Evolutionary conservation across 2,797 vertebrate genomes (phyloP).

Genomic region (Poecilia gillii): DNA sequence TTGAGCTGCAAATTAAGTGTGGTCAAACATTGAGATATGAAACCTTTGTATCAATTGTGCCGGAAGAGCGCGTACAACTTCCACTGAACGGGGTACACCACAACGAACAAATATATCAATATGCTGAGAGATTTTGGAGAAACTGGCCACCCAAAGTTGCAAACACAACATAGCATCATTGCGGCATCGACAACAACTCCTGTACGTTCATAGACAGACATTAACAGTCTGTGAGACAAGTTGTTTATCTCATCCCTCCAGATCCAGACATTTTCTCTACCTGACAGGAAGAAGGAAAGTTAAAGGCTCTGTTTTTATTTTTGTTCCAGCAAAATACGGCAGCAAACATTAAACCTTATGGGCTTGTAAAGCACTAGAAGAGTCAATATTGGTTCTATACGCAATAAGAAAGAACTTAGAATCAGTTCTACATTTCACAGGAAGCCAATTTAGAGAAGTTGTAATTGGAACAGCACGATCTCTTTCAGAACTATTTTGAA

Average conservation of each 20-base stretch:
- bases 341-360: background rate
- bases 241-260: background rate
- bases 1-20: background rate
- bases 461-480: no score
- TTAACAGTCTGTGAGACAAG: background rate
- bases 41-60: background rate
- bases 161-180: background rate
- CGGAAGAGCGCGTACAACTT: background rate
- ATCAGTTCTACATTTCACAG: background rate
- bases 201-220: background rate
- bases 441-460: background rate
- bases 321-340: background rate
- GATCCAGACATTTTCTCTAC: background rate
- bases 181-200: background rate
- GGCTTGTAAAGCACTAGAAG: background rate
- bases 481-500: background rate
- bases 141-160: background rate
- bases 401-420: background rate
- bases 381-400: background rate
- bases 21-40: background rate
- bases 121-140: background rate
- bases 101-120: background rate
- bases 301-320: background rate
- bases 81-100: background rate
- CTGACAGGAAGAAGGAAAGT: background rate